Conservation (phyloP, 2,797 vertebrate genomes). For the Dromococcyx pavoninus region DNA sequence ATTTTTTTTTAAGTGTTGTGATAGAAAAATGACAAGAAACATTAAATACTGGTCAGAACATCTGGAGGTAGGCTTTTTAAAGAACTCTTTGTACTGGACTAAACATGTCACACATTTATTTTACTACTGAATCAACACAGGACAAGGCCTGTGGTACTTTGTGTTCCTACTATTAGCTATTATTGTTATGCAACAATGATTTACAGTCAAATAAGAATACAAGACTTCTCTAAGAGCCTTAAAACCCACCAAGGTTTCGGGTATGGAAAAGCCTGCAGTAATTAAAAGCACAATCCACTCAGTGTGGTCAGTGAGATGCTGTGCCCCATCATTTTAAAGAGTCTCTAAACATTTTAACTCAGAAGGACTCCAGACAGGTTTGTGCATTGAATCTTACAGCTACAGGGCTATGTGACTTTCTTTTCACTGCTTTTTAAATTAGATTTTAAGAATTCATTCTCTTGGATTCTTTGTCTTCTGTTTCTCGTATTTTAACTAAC, state of each 20-base stretch:
- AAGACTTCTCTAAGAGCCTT: neutral
- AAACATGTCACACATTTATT: neutral
- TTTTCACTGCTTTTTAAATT: neutral
- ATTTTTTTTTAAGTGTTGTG: neutral
- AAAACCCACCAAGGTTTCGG: neutral
- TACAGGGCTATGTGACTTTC: neutral
- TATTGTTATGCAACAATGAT: neutral
- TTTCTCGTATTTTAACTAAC: neutral
- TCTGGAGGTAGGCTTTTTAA: neutral
- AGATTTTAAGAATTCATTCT: neutral
- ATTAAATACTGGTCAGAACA: neutral
- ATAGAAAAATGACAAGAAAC: slow-evolving; percentile 4
- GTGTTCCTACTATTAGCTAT: neutral
- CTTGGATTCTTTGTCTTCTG: neutral
- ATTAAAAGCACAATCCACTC: neutral
- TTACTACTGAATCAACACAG: neutral
- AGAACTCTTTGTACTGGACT: neutral
- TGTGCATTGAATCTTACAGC: neutral
- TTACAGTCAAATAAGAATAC: neutral
- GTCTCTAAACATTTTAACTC: neutral
- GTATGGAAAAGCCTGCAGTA: neutral
- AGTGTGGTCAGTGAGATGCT: neutral
- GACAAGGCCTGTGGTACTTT: neutral
- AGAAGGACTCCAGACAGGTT: slow-evolving; percentile 14
- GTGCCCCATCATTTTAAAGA: neutral